Percentiles rank a stretch among this genome's conserved stretches.
Conservation (phyloP, 2,888 invertebrate genomes). For the Agrypnus murinus region DNA sequence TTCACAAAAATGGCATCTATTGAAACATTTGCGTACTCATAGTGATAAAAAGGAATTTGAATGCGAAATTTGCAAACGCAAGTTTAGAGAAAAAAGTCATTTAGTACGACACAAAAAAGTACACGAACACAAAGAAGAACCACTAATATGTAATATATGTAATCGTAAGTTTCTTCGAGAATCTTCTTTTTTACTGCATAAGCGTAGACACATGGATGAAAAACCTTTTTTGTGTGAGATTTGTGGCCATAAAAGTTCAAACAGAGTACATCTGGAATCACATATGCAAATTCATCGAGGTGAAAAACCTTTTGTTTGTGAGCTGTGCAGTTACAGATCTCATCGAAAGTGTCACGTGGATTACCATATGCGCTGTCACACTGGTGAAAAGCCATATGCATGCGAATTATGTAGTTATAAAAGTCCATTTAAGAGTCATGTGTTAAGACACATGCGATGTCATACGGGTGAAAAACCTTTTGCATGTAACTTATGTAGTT, state of each 20-base stretch:
- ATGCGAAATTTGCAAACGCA: not conserved
- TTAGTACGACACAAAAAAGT: not conserved
- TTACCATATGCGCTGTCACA: not conserved
- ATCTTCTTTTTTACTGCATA: not conserved
- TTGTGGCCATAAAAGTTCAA: not conserved
- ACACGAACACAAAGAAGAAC: not conserved
- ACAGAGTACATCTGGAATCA: constrained; percentile 70
- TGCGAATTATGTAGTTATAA: not conserved
- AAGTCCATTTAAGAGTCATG: not conserved
- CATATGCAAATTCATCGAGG: constrained; percentile 99
- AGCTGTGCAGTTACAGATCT: not conserved
- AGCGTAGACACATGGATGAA: not conserved
- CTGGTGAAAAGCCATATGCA: not conserved
- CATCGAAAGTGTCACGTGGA: not conserved
- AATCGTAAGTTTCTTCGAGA: not conserved
- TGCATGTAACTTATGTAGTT: not conserved
- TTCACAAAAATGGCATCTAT: not conserved
- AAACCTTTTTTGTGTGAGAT: not conserved
- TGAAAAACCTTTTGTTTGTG: constrained; percentile 97
- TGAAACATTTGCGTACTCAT: not conserved
- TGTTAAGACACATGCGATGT: not conserved
- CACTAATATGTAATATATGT: not conserved
- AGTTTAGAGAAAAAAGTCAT: not conserved
- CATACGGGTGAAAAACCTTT: constrained; percentile 10
- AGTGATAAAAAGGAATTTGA: not conserved